phyloP scores from a whole-genome alignment of 2,888 invertebrate genomes.

The Polydrusus tereticollis region DNA sequence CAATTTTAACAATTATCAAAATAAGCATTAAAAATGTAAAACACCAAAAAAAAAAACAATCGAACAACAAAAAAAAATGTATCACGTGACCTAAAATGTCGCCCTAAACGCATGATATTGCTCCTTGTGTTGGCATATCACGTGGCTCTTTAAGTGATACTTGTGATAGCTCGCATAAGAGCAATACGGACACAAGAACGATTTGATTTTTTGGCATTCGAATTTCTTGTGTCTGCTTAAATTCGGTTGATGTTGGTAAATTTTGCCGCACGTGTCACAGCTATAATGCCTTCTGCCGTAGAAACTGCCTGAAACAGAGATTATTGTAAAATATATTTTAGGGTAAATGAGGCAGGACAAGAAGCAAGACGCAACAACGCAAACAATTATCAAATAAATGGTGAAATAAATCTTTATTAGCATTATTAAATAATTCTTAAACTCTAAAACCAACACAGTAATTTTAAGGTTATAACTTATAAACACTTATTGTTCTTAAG shows the following conservation, averaged over 20 bases:
- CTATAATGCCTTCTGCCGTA: conserved; percentile 3
- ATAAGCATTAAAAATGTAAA: background rate
- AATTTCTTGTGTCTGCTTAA: conserved; percentile 78
- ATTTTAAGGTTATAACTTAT: too few species aligned
- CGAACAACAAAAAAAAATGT: too few species aligned
- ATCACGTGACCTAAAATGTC: conserved; percentile 42
- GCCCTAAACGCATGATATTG: conserved; percentile 24
- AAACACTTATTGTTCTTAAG: too few species aligned
- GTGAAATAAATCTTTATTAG: too few species aligned
- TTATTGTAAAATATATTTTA: background rate
- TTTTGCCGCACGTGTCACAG: conserved; percentile 79
- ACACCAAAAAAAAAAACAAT: background rate
- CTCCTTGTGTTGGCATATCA: conserved; percentile 33
- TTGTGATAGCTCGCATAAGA: conserved; percentile 71
- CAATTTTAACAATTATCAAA: background rate
- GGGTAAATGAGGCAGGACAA: background rate
- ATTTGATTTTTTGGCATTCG: conserved; percentile 77
- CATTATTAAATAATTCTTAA: too few species aligned
- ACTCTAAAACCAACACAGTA: too few species aligned
- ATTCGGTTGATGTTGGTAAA: conserved; percentile 79
- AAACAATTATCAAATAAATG: too few species aligned
- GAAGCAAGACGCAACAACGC: background rate
- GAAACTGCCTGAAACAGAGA: conserved; percentile 5
- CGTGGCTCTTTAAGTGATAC: conserved; percentile 51
- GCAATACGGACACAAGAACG: conserved; percentile 75